These are phyloP conservation scores for Heliconius hewitsoni DNA, from an alignment of 1,140 invertebrate genomes.

Conservation along the genomic window DNA sequence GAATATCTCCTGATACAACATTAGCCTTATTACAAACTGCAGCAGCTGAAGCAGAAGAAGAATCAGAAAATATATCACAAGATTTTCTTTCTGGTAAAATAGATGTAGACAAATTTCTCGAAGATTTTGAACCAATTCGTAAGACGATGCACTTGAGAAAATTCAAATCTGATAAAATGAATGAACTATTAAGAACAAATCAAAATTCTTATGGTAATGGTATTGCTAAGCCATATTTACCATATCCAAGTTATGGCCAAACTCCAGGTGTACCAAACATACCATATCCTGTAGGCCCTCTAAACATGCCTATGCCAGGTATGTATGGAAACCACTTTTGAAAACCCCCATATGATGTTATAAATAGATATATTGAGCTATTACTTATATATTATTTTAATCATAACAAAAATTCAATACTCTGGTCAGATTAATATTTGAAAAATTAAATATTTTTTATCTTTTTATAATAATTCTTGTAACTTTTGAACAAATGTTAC, in stretches of 20 bases:
- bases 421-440: no score
- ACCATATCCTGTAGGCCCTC: conserved; percentile 82
- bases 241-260: conserved; percentile 73
- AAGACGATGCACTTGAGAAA: conserved; percentile 90
- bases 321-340: conserved; percentile 77
- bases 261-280: conserved; percentile 60
- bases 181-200: conserved; percentile 85
- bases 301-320: conserved; percentile 84
- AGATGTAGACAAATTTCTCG: conserved; percentile 89
- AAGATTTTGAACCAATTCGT: conserved; percentile 87
- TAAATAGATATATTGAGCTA: neutral
- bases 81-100: conserved; percentile 88
- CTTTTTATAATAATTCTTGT: no score
- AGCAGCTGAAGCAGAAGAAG: conserved; percentile 93
- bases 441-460: no score
- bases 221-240: conserved; percentile 62
- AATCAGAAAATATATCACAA: conserved; percentile 90
- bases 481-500: no score
- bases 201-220: conserved; percentile 68
- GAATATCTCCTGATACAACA: conserved; percentile 89
- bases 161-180: conserved; percentile 93
- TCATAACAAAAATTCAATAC: no score
- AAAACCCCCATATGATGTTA: conserved; percentile 21
- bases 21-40: conserved; percentile 92
- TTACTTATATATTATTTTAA: neutral